These are phyloP conservation scores for Parochlus steinenii DNA, from an alignment of 2,888 invertebrate genomes.

Conservation along the genomic window DNA sequence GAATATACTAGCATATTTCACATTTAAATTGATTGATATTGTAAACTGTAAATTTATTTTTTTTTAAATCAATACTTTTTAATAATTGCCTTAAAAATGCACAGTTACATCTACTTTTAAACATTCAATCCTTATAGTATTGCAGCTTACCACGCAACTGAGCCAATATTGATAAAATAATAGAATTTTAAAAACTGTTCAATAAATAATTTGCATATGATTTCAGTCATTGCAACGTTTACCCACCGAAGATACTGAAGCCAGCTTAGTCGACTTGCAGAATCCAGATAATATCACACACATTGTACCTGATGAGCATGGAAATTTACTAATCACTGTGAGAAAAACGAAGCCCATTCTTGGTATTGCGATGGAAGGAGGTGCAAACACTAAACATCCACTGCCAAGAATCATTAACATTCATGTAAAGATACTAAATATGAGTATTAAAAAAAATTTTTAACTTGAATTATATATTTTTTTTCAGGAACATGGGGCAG, in stretches of 20 bases:
- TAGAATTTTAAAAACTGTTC: conserved; percentile 7
- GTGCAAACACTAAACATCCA: conserved; percentile 88
- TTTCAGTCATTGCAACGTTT: conserved; percentile 58
- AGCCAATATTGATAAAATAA: too few species aligned
- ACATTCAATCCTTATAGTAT: too few species aligned
- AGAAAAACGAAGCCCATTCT: conserved; percentile 88
- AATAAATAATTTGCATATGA: conserved; percentile 6
- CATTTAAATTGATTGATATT: too few species aligned
- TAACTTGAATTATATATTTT: conserved; percentile 5
- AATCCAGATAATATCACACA: conserved; percentile 32
- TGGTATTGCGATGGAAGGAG: conserved; percentile 94
- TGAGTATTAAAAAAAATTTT: too few species aligned
- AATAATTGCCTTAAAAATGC: too few species aligned
- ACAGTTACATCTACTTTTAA: too few species aligned
- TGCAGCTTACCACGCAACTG: too few species aligned
- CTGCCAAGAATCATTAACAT: conserved; percentile 91
- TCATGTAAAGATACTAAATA: conserved; percentile 50
- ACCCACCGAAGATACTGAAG: conserved; percentile 40
- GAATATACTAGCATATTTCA: too few species aligned
- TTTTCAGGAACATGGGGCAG: conserved; percentile 81
- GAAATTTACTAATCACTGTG: conserved; percentile 74
- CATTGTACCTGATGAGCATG: conserved; percentile 71
- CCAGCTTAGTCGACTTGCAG: conserved; percentile 24
- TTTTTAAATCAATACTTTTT: too few species aligned
- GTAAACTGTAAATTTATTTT: too few species aligned